Base-by-base conservation (phyloP, 2,797 vertebrate species). In the Melanitta fusca region DNA sequence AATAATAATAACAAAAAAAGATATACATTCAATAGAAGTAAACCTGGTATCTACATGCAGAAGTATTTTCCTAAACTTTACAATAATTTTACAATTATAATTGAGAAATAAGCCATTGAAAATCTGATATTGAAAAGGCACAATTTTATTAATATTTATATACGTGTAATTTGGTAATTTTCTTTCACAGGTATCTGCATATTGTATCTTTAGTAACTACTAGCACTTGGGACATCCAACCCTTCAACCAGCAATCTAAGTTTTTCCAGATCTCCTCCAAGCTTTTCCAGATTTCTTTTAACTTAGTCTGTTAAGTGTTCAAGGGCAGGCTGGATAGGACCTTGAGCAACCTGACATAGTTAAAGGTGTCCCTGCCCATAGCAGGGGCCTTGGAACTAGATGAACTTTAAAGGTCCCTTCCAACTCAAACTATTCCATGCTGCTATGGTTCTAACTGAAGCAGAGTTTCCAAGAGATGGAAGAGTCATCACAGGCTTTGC, bases 1-100 rank as follows among this genome's bases (percentile, higher is more conserved):
- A 88, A 6, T 7, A 86, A 65, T 94, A 93, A 78, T 99, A 88
- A 6, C 6, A 84, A 80, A 66, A 93, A 78, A 73, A 6, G 60
- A 51, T 4, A 32, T 0, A 22, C 3, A 62, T 78, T 77, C 57
- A 75, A 41, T n/a, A 74, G 73, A 30, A 83, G 5, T 41, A 61
- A 2, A 58, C 7, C 10, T 64, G 7, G 18, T 34, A 58, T 36
- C 21, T 27, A 68, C 4, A 49, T 1, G 58, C 2, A 58, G 56
- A 54, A 54, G 14, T 28, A 49, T 17, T 64, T 72, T 70, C 47
- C 17, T 77, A 8, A 53, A 14, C 11, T 70, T 73, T 6, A 11
- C 57, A 27, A 25, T 62, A 36, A 41, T 10, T 79, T 32, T 32
- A 2, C 8, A 13, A 14, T 68, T 53, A 8, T 49, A 49, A 57